Percentiles rank a stretch among this genome's conserved stretches.
These are phyloP conservation scores for Morphnarchus princeps DNA, from an alignment of 2,113 vertebrate genomes.

Conservation along the genomic window DNA sequence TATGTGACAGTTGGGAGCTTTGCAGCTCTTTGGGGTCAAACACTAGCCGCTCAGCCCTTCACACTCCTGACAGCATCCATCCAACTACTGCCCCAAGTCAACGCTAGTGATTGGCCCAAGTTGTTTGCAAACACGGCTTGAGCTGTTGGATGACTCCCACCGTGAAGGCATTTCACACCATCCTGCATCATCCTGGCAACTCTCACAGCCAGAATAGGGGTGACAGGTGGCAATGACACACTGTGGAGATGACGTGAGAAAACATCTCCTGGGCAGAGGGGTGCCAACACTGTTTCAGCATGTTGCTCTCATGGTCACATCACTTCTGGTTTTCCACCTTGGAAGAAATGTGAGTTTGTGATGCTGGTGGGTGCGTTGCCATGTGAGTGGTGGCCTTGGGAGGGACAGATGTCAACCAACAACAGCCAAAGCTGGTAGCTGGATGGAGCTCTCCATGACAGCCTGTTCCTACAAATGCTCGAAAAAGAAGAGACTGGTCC, in stretches of 20 bases:
- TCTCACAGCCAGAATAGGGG: neutral
- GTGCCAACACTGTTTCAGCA: neutral
- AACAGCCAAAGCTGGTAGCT: neutral
- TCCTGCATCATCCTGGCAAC: neutral
- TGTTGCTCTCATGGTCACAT: neutral
- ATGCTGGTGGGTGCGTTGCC: neutral
- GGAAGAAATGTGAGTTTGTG: neutral
- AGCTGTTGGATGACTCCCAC: neutral
- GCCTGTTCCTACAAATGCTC: neutral
- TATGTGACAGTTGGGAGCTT: neutral
- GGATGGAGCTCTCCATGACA: neutral
- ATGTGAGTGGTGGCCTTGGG: neutral
- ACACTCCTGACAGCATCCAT: neutral
- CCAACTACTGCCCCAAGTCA: neutral
- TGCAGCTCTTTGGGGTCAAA: neutral
- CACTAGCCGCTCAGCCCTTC: neutral
- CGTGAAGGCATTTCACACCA: neutral
- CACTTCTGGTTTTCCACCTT: neutral
- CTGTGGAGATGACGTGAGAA: neutral
- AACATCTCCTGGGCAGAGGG: neutral
- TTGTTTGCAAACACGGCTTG: neutral
- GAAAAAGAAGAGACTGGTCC: neutral
- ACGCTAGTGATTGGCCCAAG: rapidly evolving
- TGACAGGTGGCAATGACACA: neutral
- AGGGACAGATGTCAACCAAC: neutral